phyloP scores from a whole-genome alignment of 2,113 vertebrate genomes.

The Mystacornis crossleyi region DNA sequence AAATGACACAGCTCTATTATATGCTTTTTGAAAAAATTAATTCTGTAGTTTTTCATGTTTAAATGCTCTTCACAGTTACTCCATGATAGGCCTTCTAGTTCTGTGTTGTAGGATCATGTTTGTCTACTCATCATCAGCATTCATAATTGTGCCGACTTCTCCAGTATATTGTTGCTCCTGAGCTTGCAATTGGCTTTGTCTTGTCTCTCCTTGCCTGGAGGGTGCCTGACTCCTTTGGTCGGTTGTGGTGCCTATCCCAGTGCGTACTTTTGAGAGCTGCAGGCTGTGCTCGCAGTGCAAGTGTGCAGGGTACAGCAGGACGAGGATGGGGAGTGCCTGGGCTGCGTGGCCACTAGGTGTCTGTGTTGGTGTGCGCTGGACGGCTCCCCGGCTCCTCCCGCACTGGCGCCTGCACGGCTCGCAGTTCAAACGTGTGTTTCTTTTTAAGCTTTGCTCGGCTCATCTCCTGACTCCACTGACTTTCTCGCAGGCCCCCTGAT shows the following conservation, averaged over 20 bases:
- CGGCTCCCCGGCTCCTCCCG: fast-evolving
- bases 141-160: background rate
- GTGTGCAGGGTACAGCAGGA: fast-evolving
- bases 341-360: background rate
- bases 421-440: background rate
- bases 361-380: background rate
- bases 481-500: background rate
- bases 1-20: background rate
- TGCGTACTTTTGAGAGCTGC: fast-evolving
- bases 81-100: background rate
- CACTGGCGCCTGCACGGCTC: fast-evolving
- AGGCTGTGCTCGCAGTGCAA: fast-evolving
- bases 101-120: background rate
- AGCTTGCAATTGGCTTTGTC: background rate
- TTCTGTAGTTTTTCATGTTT: background rate
- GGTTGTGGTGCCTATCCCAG: fast-evolving
- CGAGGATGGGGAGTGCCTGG: background rate
- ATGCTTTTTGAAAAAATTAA: background rate
- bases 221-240: background rate
- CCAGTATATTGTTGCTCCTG: background rate
- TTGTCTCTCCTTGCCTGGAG: background rate
- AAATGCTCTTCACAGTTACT: background rate
- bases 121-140: background rate
- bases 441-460: fast-evolving
- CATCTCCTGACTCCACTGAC: background rate